Base-by-base conservation (phyloP, 2,797 vertebrate genomes). In the Syndactyla subalaris region DNA sequence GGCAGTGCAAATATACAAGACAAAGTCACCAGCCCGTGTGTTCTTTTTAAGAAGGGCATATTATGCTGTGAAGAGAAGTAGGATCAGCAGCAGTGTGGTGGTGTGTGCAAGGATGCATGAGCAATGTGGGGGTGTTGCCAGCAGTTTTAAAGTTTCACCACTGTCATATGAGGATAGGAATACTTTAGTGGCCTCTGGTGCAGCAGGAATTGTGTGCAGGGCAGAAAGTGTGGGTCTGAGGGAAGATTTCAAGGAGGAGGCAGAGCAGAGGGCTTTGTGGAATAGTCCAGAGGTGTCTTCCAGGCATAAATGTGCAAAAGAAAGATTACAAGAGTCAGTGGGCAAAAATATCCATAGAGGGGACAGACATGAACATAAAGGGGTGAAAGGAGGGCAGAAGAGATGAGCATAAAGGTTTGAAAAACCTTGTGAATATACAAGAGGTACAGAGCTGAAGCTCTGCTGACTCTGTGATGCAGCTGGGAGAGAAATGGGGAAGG, bases 361-460 rank as follows among this genome's bases (percentile, higher is more conserved):
- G 29, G 16, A 72, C 14, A 57, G 58, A 55, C 22, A 9, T n/a
- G 13, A 68, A 86, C 23, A 9, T 66, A n/a, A 63, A 68, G 32
- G 12, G 24, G 51, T 88, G 61, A 74, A 77, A 62, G 65, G 41
- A 52, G 27, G 36, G 48, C 30, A 29, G 65, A 83, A 71, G 10
- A 36, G 14, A 43, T 55, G 17, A 90, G 14, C 26, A 11, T 18
- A 39, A 67, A 75, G 15, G 45, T 74, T 58, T 74, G 26, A 39
- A 92, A 80, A 46, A 0, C 7, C 3, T 13, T 85, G n/a, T 57
- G 27, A 46, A 32, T 66, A 32, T 46, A 24, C 0, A 0, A 36
- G 32, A 30, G 54, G 43, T 1, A 26, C 0, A 3, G 57, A 80
- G 61, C 19, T 58, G 79, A 62, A 76, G 58, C 29, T 76, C 14